A percentile compares a stretch with the other conserved stretches of the same genome.
Evolutionary conservation across 30 jellyfish, hydroid and myxozoan species (phyloP).

Genomic region (Cassiopea andromeda): DNA sequence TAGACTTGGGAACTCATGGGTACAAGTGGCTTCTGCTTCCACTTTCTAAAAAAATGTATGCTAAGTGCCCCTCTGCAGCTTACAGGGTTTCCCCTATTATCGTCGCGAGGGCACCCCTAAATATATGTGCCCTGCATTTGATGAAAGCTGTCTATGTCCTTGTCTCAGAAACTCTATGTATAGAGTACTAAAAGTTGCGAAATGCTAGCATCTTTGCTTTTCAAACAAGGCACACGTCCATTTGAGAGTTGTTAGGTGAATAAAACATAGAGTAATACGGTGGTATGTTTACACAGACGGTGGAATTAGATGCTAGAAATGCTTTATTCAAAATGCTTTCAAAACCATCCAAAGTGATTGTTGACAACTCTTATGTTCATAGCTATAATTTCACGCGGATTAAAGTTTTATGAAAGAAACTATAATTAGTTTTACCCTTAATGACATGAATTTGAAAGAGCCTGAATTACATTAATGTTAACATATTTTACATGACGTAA

Average conservation of each 20-base stretch:
- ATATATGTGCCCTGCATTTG: too few species aligned
- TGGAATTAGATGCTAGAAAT: not conserved
- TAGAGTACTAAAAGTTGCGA: not conserved
- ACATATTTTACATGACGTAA: slow-evolving; percentile 39
- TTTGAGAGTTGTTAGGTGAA: not conserved
- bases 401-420: slow-evolving; percentile 35
- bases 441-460: slow-evolving; percentile 22
- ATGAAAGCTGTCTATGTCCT: too few species aligned
- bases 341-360: slow-evolving; percentile 1
- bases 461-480: slow-evolving; percentile 39
- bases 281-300: not conserved
- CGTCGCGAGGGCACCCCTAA: too few species aligned
- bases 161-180: too few species aligned
- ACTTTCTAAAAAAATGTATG: too few species aligned
- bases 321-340: slow-evolving; percentile 1
- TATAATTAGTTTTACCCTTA: slow-evolving; percentile 33
- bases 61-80: too few species aligned
- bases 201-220: not conserved
- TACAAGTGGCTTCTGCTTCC: too few species aligned
- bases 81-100: too few species aligned
- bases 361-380: slow-evolving; percentile 2
- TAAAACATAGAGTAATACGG: not conserved
- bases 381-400: slow-evolving; percentile 50
- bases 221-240: not conserved
- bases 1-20: too few species aligned